Evolutionary conservation across 1,140 invertebrate genomes (phyloP).

Genomic region (Anoplolepis gracilipes): DNA sequence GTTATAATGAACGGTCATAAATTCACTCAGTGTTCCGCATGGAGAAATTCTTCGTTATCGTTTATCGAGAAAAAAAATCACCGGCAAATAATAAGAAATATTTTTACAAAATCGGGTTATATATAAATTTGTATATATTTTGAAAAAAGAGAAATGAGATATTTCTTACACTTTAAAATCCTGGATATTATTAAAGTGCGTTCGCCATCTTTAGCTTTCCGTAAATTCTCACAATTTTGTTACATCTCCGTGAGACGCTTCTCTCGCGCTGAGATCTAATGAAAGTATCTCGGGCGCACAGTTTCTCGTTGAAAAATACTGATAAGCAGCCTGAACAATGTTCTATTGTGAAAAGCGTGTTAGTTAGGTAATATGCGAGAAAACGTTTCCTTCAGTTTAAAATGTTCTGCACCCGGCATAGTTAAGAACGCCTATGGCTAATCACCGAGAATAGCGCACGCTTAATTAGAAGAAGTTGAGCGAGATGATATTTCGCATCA

Average conservation of each 20-base stretch:
- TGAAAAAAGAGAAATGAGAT: not conserved
- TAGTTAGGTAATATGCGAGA: constrained; percentile 3
- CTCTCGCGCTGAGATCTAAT: not conserved
- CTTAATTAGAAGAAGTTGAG: constrained; percentile 43
- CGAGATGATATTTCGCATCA: constrained; percentile 41
- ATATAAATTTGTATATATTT: not conserved
- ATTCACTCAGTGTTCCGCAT: not conserved
- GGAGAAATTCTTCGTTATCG: not conserved
- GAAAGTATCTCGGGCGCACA: not conserved
- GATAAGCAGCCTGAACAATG: constrained; percentile 16
- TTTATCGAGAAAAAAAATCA: not conserved
- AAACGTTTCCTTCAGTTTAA: constrained; percentile 20
- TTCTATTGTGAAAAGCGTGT: constrained; percentile 36
- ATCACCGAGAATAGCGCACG: constrained; percentile 30
- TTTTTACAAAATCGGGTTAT: not conserved
- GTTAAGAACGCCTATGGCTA: constrained; percentile 17
- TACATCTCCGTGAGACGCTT: constrained; percentile 10
- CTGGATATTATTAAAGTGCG: not conserved
- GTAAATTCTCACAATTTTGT: not conserved
- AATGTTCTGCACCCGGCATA: not conserved
- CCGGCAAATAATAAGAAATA: not conserved
- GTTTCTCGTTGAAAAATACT: not conserved
- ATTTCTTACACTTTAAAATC: not conserved
- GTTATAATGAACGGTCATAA: not conserved
- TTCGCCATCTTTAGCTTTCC: not conserved